These are phyloP conservation scores for Delia radicum DNA, from an alignment of 1,140 invertebrate genomes.

Conservation along the genomic window DNA sequence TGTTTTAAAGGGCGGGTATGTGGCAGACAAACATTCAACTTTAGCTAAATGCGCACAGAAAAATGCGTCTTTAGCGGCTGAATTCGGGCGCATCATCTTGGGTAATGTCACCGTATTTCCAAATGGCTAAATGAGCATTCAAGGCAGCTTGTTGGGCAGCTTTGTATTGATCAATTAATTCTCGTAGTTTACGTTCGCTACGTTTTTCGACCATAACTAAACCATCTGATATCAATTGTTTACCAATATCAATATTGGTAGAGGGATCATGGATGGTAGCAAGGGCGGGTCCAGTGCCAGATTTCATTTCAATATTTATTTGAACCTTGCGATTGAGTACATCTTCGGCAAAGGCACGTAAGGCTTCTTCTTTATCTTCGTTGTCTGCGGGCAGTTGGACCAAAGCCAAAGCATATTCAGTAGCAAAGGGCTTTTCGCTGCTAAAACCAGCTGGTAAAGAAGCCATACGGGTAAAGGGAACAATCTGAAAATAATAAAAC, in stretches of 20 bases:
- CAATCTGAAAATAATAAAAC: slow-evolving; percentile 44
- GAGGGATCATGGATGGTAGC: slow-evolving; percentile 72
- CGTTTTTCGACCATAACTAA: slow-evolving; percentile 78
- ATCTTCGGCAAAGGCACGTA: slow-evolving; percentile 70
- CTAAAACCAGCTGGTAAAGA: slow-evolving; percentile 77
- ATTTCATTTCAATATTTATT: slow-evolving; percentile 72
- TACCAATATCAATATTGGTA: slow-evolving; percentile 79
- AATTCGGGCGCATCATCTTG: slow-evolving; percentile 74
- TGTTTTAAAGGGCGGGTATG: slow-evolving; percentile 56
- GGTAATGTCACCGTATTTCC: slow-evolving; percentile 95
- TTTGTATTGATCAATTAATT: slow-evolving; percentile 80
- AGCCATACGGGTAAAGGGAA: slow-evolving; percentile 65
- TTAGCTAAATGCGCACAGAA: slow-evolving; percentile 24
- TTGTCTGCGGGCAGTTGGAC: slow-evolving; percentile 81
- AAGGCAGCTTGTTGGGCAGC: slow-evolving; percentile 84
- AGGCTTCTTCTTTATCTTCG: slow-evolving; percentile 75
- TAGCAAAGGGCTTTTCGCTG: slow-evolving; percentile 76
- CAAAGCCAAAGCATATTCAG: slow-evolving; percentile 83
- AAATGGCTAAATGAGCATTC: slow-evolving; percentile 81
- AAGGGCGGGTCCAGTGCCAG: slow-evolving; percentile 60
- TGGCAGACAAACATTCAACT: slow-evolving; percentile 54
- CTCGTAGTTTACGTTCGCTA: slow-evolving; percentile 77
- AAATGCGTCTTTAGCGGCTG: slow-evolving; percentile 45
- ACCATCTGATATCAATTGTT: slow-evolving; percentile 83
- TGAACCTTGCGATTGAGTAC: slow-evolving; percentile 68